Conservation (phyloP, 2,888 invertebrate species). For the Athetis lepigone region DNA sequence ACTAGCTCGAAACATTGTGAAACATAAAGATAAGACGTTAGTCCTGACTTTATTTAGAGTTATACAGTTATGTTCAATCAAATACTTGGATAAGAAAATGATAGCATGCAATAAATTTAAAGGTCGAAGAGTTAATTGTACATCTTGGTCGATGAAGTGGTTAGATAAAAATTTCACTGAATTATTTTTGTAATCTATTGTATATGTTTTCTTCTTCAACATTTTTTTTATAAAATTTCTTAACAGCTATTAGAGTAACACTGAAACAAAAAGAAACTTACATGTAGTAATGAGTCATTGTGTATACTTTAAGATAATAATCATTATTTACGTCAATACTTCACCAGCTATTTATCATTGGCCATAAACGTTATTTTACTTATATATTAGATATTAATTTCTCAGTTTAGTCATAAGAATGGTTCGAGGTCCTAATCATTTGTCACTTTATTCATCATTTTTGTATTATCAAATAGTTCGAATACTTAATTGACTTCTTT, state of each 20-base stretch:
- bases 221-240: slow-evolving; percentile 6
- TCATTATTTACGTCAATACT: not conserved
- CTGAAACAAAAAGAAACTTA: not conserved
- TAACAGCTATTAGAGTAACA: slow-evolving; percentile 8
- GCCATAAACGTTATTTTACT: not conserved
- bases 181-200: not conserved
- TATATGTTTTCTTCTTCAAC: not conserved
- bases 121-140: slow-evolving; percentile 16
- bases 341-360: not conserved
- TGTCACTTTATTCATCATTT: not conserved
- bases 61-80: slow-evolving; percentile 8
- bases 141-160: slow-evolving; percentile 13
- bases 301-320: not conserved
- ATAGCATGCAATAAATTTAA: slow-evolving; percentile 13
- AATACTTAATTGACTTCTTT: not conserved
- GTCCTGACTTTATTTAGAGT: not conserved
- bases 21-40: not conserved
- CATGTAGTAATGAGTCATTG: not conserved
- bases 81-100: slow-evolving; percentile 11
- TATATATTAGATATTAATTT: not conserved
- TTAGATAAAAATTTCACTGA: not conserved
- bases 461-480: not conserved
- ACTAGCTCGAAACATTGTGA: slow-evolving; percentile 2
- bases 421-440: not conserved
- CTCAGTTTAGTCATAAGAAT: not conserved